These are phyloP conservation scores for Cyrtodaria siliqua DNA, from an alignment of 2,888 invertebrate species.

Conservation along the genomic window DNA sequence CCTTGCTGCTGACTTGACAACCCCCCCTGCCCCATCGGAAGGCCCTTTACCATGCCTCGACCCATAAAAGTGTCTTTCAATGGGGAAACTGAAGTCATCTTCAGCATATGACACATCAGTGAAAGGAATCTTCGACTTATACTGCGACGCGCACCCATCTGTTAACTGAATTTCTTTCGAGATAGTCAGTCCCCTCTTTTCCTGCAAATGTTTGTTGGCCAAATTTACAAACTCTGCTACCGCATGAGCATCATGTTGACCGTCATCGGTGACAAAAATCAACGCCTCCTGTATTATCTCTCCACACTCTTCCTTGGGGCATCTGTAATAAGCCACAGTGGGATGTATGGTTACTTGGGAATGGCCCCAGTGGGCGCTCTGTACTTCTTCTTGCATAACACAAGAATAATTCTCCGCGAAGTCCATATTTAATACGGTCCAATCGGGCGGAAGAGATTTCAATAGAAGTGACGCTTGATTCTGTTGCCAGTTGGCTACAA, in stretches of 20 bases:
- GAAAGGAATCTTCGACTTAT: not conserved
- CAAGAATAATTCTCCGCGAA: slow-evolving; percentile 49
- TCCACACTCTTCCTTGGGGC: not conserved
- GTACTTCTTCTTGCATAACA: slow-evolving; percentile 40
- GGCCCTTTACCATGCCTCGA: slow-evolving; percentile 1
- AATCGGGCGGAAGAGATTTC: slow-evolving; percentile 6
- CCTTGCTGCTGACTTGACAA: not conserved
- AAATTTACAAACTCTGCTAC: not conserved
- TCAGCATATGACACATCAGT: not conserved
- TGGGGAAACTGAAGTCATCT: not conserved
- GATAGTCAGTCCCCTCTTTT: not conserved
- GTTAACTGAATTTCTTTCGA: not conserved
- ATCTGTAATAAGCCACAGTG: not conserved
- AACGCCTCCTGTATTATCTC: not conserved
- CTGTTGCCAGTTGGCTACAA: slow-evolving; percentile 7
- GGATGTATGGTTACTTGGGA: slow-evolving; percentile 20
- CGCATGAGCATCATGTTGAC: not conserved
- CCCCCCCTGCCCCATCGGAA: slow-evolving; percentile 1
- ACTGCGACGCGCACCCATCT: not conserved
- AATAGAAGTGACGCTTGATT: slow-evolving; percentile 2
- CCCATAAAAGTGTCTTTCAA: not conserved
- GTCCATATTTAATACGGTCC: slow-evolving; percentile 34
- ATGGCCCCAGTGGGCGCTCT: slow-evolving; percentile 39
- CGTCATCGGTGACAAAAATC: not conserved
- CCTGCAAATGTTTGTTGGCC: not conserved